phyloP scores from a whole-genome alignment of 2,113 vertebrate species.

The Scomber scombrus region DNA sequence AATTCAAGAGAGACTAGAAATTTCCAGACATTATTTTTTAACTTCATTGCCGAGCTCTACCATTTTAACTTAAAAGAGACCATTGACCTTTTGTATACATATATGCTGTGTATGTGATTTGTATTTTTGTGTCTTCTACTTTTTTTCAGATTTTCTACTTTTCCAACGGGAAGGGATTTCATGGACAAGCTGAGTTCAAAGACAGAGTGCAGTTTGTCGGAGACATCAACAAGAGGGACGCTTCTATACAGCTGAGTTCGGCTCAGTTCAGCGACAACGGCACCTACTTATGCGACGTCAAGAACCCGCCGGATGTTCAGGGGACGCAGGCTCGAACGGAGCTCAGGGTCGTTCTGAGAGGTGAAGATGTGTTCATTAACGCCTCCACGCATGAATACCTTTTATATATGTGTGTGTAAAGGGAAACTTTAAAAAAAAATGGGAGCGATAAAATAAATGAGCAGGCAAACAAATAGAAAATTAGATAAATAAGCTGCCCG shows the following conservation, averaged over 20 bases:
- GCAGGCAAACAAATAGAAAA: too few species aligned
- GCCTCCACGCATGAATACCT: too few species aligned
- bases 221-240: conserved; percentile 94
- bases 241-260: conserved; percentile 90
- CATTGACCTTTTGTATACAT: too few species aligned
- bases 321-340: conserved; percentile 86
- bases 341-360: conserved; percentile 92
- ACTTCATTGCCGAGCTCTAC: too few species aligned
- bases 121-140: not conserved
- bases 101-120: too few species aligned
- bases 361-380: conserved; percentile 69
- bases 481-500: too few species aligned
- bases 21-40: too few species aligned
- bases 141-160: conserved; percentile 90
- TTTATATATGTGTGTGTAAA: too few species aligned
- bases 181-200: conserved; percentile 84
- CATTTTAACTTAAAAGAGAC: too few species aligned
- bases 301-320: conserved; percentile 91
- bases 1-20: too few species aligned
- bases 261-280: conserved; percentile 94
- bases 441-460: too few species aligned
- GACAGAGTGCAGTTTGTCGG: conserved; percentile 90
- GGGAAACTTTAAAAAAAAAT: too few species aligned
- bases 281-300: conserved; percentile 92
- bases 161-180: conserved; percentile 82